Conservation (phyloP, 2,797 vertebrate species). For the Argentina silus region DNA sequence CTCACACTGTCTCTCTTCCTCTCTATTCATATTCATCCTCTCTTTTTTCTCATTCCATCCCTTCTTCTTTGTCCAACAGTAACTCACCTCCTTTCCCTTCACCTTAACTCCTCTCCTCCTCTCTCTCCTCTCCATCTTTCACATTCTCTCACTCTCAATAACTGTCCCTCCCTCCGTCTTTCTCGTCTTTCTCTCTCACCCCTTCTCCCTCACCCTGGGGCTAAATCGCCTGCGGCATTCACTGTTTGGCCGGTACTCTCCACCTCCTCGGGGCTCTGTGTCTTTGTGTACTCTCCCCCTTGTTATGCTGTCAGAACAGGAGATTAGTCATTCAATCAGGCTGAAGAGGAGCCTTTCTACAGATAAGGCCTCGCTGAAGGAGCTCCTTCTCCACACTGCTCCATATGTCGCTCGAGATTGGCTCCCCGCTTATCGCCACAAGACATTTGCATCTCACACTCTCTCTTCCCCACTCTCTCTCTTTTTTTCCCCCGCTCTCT, state of each 20-base stretch:
- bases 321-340: slow-evolving; percentile 81
- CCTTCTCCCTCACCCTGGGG: slow-evolving; percentile 33
- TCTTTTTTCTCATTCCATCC: not conserved
- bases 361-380: slow-evolving; percentile 73
- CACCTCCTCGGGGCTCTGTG: slow-evolving; percentile 51
- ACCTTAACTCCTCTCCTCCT: not conserved
- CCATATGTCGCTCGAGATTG: slow-evolving; percentile 68
- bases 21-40: not conserved
- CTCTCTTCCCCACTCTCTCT: not conserved
- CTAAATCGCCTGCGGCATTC: slow-evolving; percentile 54
- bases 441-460: slow-evolving; percentile 66
- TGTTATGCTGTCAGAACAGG: slow-evolving; percentile 71
- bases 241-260: slow-evolving; percentile 45
- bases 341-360: slow-evolving; percentile 62
- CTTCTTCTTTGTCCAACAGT: not conserved
- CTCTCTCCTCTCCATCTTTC: not conserved
- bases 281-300: slow-evolving; percentile 64
- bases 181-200: slow-evolving; percentile 1
- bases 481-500: no score
- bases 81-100: not conserved
- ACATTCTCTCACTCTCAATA: not conserved
- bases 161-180: not conserved
- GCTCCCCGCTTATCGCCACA: slow-evolving; percentile 55
- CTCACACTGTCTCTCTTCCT: not conserved
- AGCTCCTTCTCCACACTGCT: slow-evolving; percentile 61